Base-by-base conservation (phyloP, 2,113 vertebrate genomes). In the Leucopsar rothschildi region DNA sequence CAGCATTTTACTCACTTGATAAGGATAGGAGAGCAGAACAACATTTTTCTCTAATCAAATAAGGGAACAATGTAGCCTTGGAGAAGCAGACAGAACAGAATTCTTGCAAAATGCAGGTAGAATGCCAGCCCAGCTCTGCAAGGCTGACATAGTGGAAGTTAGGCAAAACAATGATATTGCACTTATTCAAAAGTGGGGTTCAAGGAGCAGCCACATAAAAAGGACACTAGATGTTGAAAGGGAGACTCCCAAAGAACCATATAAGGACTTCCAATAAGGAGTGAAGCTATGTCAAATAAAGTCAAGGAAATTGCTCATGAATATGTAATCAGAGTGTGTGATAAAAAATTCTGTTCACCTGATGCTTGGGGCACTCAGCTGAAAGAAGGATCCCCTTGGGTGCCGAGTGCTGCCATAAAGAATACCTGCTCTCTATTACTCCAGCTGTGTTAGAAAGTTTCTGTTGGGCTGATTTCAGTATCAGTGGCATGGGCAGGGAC, bases 401-500 rank as follows among this genome's bases (percentile, higher is more conserved):
- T 64, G 28, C 13, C 24, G 14, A 28, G 15, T 22, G 28, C 23
- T 64, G 59, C 69, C 19, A 10, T 40, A 6, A 64, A 19, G 50
- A 39, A 19, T 56, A 4, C 7, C n/a, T 56, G 40, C 14, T 39
- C 39, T 56, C 33, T 53, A 4, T 21, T 44, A 31, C 6, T 44
- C 17, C 11, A 2, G 39, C 18, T 15, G 17, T 25, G 16, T 39
- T 33, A 64, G 7, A n/a, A 84, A 12, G 59, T 73, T 84, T n/a
- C 28, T 39, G 1, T 73, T 1, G 0, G 6, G 19, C 23, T 0
- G 0, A 12, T 73, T n/a, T 73, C 2, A 1, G 3, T 63, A 23
- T 11, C 27, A 27, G 2, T 78, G 47, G 28, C 18, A 2, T 2
- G 18, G 31, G 18, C 45, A 60, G 22, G 11, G 37, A 28, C 53